phyloP scores from a whole-genome alignment of 2,797 vertebrate genomes.

The Lithobates pipiens region DNA sequence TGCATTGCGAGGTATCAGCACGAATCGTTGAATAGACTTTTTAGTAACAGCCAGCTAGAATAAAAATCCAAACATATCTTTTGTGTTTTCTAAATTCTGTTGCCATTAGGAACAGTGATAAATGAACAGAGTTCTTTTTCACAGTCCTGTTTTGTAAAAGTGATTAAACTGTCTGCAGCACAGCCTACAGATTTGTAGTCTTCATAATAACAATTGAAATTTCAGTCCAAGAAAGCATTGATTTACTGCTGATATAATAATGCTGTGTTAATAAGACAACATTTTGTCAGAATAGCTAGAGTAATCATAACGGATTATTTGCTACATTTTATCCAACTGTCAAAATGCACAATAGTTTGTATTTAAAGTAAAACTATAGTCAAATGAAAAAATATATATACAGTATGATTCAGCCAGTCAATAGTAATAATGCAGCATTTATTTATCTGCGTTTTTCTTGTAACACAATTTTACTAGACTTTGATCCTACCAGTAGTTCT shows the following conservation, averaged over 20 bases:
- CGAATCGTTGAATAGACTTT: slow-evolving; percentile 3
- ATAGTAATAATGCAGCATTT: not conserved
- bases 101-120: slow-evolving; percentile 1
- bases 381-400: not conserved
- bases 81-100: not conserved
- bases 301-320: too few relatives aligned
- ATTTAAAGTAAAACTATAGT: not conserved
- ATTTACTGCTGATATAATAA: not conserved
- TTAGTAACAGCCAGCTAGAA: not conserved
- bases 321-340: too few relatives aligned
- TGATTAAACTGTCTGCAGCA: not conserved
- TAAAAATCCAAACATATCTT: not conserved
- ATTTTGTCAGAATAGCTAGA: too few relatives aligned
- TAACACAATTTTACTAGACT: not conserved
- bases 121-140: not conserved
- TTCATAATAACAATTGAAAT: too few relatives aligned
- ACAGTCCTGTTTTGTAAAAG: not conserved
- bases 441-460: not conserved
- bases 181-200: not conserved
- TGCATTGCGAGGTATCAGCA: slow-evolving; percentile 5
- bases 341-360: too few relatives aligned
- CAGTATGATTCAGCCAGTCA: not conserved
- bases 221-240: not conserved
- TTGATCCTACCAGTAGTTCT: not conserved
- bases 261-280: too few relatives aligned